phyloP scores from a whole-genome alignment of 1,140 invertebrate genomes.

The Acromyrmex echinatior region DNA sequence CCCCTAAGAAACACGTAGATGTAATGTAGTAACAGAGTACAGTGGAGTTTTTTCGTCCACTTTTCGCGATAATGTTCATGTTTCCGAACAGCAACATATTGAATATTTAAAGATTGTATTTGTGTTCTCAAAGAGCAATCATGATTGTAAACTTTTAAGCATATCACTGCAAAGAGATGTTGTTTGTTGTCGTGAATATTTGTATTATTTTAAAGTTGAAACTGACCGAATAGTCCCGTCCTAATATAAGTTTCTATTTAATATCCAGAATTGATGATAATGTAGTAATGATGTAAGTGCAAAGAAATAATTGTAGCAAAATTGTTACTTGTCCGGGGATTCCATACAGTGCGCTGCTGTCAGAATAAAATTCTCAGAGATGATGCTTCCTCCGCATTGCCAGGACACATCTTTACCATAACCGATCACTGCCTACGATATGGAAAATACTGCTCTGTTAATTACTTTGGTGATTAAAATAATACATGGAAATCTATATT shows the following conservation, averaged over 20 bases:
- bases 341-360: conserved; percentile 87
- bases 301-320: neutral
- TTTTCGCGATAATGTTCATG: too few species aligned
- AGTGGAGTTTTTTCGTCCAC: too few species aligned
- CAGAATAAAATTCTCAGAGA: conserved; percentile 87
- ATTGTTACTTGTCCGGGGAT: conserved; percentile 74
- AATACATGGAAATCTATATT: neutral
- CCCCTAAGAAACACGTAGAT: conserved; percentile 70
- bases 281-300: neutral
- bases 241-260: neutral
- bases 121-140: too few species aligned
- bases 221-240: too few species aligned
- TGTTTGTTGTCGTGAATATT: too few species aligned
- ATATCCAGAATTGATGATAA: neutral
- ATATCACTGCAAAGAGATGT: too few species aligned
- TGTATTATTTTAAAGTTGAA: too few species aligned
- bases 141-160: too few species aligned
- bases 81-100: too few species aligned
- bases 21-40: neutral
- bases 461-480: conserved; percentile 21
- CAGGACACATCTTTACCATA: conserved; percentile 79
- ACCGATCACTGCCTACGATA: conserved; percentile 77
- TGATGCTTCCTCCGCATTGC: conserved; percentile 87
- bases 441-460: neutral
- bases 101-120: too few species aligned